Evolutionary conservation across 2,888 invertebrate genomes (phyloP).

Genomic region (Hirtodrosophila alboralis): DNA sequence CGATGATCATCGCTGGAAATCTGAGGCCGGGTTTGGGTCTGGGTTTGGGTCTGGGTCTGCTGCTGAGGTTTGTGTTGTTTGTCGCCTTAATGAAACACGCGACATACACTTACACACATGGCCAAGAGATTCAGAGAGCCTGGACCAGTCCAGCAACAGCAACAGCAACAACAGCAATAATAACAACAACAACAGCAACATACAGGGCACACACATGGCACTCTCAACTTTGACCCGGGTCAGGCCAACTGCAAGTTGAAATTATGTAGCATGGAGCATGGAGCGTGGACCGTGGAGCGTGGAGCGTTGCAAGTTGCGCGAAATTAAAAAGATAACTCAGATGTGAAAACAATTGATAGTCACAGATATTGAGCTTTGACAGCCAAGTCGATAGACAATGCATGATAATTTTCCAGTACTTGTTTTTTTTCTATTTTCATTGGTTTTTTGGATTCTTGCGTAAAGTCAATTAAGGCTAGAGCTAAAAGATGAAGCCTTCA

Average conservation of each 20-base stretch:
- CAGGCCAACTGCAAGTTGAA: constrained; percentile 68
- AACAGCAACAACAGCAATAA: constrained; percentile 4
- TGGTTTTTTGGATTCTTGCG: constrained; percentile 46
- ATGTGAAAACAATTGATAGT: constrained; percentile 80
- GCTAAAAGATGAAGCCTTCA: constrained; percentile 54
- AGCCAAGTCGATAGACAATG: constrained; percentile 72
- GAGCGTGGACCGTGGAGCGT: constrained; percentile 40
- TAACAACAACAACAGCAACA: constrained; percentile 26
- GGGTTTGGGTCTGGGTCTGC: constrained; percentile 19
- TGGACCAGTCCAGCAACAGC: constrained; percentile 39
- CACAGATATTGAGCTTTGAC: constrained; percentile 79
- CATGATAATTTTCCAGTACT: constrained; percentile 64
- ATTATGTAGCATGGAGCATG: constrained; percentile 60
- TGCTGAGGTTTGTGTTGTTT: constrained; percentile 67
- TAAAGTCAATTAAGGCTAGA: constrained; percentile 73
- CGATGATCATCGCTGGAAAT: constrained; percentile 78
- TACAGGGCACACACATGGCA: constrained; percentile 50
- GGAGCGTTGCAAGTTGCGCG: constrained; percentile 57
- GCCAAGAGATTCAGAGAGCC: constrained; percentile 11
- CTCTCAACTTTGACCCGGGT: constrained; percentile 77
- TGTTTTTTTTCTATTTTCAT: constrained; percentile 2
- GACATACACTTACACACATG: constrained; percentile 69
- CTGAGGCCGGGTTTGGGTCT: constrained; percentile 62
- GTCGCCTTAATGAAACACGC: constrained; percentile 80
- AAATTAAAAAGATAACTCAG: constrained; percentile 80